Evolutionary conservation across 2,888 invertebrate genomes (phyloP), one percentile per base, ranked within the genome.

Genomic region (Rotaria socialis): DNA sequence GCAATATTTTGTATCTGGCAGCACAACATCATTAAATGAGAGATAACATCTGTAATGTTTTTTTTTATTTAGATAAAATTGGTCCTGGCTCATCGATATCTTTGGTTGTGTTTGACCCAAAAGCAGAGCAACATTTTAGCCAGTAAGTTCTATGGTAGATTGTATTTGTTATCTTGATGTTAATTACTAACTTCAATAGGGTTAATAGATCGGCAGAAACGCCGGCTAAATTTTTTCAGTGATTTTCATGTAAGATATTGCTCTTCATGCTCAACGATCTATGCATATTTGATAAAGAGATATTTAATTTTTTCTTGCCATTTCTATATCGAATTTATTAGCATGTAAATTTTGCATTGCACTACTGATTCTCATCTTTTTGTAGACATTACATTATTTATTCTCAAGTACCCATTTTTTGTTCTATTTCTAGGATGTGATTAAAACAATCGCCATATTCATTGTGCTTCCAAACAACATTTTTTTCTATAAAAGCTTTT

Each of bases 41-140:
- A 35, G 35, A 35, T 35, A 35, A 35, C 35, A 35, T 35, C 35
- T 1, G 35, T 35, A 35, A 35, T 35, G 35, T 35, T 35, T 35
- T 35, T 35, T 35, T 35, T 2, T 35, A 35, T 35, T 67, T 75
- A 86, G 86, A 85, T 75, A 43, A 84, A 60, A 60, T 86, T 35
- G 86, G 86, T 52, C 86, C 86, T 11, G 86, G 84, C 24, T 86
- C 86, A n/a, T 52, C 43, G 50, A n/a, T 86, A 11, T 80, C 80
- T 47, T 47, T 86, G 11, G 47, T n/a, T n/a, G 35, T 86, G 50
- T 86, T 56, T 60, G 86, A 86, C 60, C 86, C 86, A 7, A 86
- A 86, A 84, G 47, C 84, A 58, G 86, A 86, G 35, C 84, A 80
- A 22, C 47, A 86, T 84, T 84, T 86, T 35, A 86, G 43, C 47